Conservation (phyloP, 2,888 invertebrate genomes). For the Archips xylosteana region DNA sequence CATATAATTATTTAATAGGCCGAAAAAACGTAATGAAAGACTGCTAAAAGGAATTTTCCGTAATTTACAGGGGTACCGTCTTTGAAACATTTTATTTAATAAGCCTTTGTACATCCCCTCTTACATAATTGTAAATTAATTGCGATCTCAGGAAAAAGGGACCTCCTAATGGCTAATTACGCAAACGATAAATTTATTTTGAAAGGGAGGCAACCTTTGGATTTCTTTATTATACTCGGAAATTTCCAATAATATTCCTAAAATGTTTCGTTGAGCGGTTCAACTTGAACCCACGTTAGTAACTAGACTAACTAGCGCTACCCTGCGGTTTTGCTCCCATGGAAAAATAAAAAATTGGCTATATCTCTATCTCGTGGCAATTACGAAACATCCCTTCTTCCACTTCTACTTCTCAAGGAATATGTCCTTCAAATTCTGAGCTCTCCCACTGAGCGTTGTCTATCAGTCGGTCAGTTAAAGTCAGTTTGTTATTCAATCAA, state of each 20-base stretch:
- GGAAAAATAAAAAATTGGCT: too few relatives aligned
- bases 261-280: background rate
- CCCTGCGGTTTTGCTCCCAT: too few relatives aligned
- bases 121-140: constrained; percentile 82
- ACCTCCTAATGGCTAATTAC: constrained; percentile 64
- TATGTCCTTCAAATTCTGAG: too few relatives aligned
- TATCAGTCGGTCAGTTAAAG: too few relatives aligned
- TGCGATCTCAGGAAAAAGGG: constrained; percentile 58
- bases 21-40: constrained; percentile 56
- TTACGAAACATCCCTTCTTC: too few relatives aligned
- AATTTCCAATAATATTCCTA: background rate
- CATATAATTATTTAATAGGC: constrained; percentile 17
- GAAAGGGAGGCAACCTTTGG: constrained; percentile 49
- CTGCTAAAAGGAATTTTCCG: constrained; percentile 64
- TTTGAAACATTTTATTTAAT: constrained; percentile 80
- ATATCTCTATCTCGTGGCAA: too few relatives aligned
- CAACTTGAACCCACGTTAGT: too few relatives aligned
- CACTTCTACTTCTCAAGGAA: too few relatives aligned
- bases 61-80: constrained; percentile 65
- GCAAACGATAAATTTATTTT: constrained; percentile 74
- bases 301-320: too few relatives aligned
- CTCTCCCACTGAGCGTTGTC: too few relatives aligned
- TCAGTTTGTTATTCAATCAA: too few relatives aligned
- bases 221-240: constrained; percentile 46
- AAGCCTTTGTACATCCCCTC: constrained; percentile 74